Conservation (phyloP, 2,113 vertebrate genomes). For the Myrmophylax atrothorax region DNA sequence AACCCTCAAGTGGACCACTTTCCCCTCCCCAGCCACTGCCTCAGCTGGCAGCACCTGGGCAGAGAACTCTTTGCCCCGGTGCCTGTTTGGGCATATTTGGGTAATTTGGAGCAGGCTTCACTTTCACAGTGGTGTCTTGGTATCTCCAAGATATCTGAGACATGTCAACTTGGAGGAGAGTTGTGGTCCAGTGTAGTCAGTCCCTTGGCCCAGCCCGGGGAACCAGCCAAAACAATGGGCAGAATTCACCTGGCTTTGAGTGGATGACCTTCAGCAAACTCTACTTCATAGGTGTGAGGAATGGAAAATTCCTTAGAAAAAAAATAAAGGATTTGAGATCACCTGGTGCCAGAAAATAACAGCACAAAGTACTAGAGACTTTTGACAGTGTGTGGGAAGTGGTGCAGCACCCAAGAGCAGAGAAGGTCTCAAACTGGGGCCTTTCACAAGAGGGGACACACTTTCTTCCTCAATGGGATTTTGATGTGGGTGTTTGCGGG, state of each 20-base stretch:
- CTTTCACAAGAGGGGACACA: neutral
- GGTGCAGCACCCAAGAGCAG: neutral
- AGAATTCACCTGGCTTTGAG: neutral
- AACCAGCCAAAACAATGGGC: rapidly evolving
- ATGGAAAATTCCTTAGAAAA: neutral
- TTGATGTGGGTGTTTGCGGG: neutral
- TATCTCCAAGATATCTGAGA: neutral
- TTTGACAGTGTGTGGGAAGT: neutral
- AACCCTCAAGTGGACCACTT: rapidly evolving
- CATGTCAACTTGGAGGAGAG: rapidly evolving
- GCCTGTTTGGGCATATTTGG: neutral
- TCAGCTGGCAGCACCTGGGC: rapidly evolving
- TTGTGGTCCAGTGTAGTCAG: rapidly evolving
- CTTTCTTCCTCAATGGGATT: neutral
- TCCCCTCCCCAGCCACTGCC: neutral
- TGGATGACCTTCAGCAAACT: neutral
- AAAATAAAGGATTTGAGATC: neutral
- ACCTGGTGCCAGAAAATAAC: neutral
- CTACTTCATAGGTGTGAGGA: neutral
- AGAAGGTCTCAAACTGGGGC: neutral
- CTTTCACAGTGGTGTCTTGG: neutral
- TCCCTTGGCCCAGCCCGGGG: too few species aligned
- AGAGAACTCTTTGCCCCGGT: rapidly evolving
- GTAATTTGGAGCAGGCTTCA: neutral
- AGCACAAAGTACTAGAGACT: neutral